phyloP scores from a whole-genome alignment of 2,113 vertebrate species.

The Anoura caudifer region DNA sequence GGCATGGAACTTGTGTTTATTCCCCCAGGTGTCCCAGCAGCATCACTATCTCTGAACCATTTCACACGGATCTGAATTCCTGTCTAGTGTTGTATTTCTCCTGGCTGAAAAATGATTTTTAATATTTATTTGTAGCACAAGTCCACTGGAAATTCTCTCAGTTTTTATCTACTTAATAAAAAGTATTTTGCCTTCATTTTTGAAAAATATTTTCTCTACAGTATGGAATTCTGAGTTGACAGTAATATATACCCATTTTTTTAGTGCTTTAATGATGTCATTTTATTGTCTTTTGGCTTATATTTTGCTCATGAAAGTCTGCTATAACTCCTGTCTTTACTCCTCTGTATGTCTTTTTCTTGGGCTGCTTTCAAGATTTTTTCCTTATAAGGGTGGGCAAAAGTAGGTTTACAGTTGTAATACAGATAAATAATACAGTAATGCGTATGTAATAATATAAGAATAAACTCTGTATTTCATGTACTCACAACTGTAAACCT shows the following conservation, averaged over 20 bases:
- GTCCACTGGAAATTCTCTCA: background rate
- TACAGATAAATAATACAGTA: background rate
- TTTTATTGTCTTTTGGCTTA: background rate
- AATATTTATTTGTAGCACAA: background rate
- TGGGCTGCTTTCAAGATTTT: background rate
- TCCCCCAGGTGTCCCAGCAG: background rate
- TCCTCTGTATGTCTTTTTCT: background rate
- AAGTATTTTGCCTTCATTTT: slow-evolving; percentile 3
- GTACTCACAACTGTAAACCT: background rate
- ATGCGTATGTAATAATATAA: background rate
- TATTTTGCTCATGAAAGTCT: background rate
- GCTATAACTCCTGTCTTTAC: background rate
- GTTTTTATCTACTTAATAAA: background rate
- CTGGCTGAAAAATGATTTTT: background rate
- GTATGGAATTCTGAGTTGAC: background rate
- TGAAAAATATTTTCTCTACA: background rate
- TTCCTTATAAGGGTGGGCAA: background rate
- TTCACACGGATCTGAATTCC: background rate
- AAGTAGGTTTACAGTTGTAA: background rate
- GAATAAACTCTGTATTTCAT: background rate
- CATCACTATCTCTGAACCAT: background rate
- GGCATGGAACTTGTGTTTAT: background rate
- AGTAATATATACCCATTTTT: background rate
- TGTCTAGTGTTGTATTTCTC: background rate
- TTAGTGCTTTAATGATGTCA: background rate